phyloP scores from a whole-genome alignment of 2,797 vertebrate species.

The Nasua narica region DNA sequence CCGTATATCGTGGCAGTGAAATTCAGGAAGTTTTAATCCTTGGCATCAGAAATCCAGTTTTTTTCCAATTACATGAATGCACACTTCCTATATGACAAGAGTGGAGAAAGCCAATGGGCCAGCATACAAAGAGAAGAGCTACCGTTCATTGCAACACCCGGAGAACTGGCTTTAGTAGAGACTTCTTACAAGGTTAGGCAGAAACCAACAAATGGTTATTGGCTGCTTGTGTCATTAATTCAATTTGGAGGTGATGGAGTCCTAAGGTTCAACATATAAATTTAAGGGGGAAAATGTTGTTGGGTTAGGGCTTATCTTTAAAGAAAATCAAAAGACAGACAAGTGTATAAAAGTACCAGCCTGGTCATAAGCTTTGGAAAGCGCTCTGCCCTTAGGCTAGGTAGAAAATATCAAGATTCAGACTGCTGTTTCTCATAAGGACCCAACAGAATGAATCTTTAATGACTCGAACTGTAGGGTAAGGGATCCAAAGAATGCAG shows the following conservation, averaged over 20 bases:
- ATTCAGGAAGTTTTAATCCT: constrained; percentile 69
- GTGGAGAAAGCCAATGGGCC: constrained; percentile 22
- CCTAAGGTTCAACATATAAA: constrained; percentile 35
- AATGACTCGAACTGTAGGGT: neutral
- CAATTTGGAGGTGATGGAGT: constrained; percentile 13
- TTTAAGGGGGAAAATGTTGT: neutral
- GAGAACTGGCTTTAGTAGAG: constrained; percentile 29
- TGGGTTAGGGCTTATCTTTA: neutral
- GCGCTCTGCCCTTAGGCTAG: neutral
- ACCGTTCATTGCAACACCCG: constrained; percentile 48
- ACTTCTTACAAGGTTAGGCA: neutral
- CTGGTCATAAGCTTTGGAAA: neutral
- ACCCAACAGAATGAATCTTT: constrained; percentile 36
- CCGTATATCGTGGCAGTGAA: constrained; percentile 75
- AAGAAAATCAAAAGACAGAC: neutral
- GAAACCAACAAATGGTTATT: neutral
- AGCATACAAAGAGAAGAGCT: constrained; percentile 23
- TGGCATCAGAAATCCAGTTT: constrained; percentile 67
- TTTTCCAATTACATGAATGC: neutral
- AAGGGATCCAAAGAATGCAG: constrained; percentile 44
- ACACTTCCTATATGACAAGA: neutral
- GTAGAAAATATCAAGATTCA: neutral
- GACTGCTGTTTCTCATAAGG: constrained; percentile 36
- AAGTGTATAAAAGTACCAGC: constrained; percentile 32
- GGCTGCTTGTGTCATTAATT: constrained; percentile 17